Evolutionary conservation across 35 echinoderm and acorn worm species (phyloP).

Genomic region (Apostichopus japonicus): DNA sequence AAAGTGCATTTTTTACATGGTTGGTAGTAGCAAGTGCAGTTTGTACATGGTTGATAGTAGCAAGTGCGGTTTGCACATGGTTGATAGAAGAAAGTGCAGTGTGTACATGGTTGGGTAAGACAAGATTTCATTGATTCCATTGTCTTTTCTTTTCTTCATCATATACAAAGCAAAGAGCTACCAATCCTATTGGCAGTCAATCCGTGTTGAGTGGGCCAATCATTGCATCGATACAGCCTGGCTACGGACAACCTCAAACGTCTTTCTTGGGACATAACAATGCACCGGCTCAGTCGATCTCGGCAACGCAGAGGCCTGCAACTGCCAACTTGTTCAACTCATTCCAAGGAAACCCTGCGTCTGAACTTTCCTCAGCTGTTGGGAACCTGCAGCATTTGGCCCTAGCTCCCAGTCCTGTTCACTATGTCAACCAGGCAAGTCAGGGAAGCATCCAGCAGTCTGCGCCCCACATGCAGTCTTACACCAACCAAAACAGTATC

Average conservation of each 20-base stretch:
- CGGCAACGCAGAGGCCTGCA: conserved; percentile 22
- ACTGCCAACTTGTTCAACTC: conserved; percentile 56
- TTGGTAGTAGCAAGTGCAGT: no score
- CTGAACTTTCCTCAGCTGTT: conserved; percentile 45
- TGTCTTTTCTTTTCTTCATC: no score
- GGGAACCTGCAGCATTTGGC: conserved; percentile 46
- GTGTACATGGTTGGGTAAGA: no score
- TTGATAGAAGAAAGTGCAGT: no score
- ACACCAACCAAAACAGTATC: not conserved
- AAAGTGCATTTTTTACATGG: no score
- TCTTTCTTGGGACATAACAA: conserved; percentile 79
- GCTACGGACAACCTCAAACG: conserved; percentile 55
- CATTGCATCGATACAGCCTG: conserved; percentile 56
- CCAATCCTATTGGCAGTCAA: conserved; percentile 69
- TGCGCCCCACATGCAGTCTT: conserved; percentile 62
- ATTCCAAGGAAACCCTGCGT: conserved; percentile 58
- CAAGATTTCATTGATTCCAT: no score
- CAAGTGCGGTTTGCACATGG: no score
- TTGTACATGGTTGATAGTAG: no score
- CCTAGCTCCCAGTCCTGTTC: conserved; percentile 31
- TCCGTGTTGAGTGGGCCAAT: conserved; percentile 60
- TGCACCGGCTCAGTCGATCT: conserved; percentile 43
- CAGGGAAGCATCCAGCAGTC: conserved; percentile 50
- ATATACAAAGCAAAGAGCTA: conserved; percentile 64
- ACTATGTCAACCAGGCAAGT: conserved; percentile 5